phyloP scores from a whole-genome alignment of 2,888 invertebrate species.

The Athripsodes cinereus region DNA sequence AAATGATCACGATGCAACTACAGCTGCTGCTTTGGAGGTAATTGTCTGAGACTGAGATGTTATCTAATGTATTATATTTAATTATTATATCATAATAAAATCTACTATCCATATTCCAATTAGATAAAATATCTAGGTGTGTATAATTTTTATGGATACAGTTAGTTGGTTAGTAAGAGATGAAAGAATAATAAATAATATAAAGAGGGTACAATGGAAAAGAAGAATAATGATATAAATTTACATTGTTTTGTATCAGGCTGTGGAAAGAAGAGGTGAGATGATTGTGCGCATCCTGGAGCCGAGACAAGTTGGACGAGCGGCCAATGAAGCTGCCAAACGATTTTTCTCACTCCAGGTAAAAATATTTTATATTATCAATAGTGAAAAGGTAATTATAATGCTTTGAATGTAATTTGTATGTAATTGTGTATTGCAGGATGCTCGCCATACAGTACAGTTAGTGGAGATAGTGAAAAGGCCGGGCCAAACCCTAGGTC shows the following conservation, averaged over 20 bases:
- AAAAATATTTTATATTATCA: conserved; percentile 25
- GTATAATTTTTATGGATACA: no score
- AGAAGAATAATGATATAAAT: not conserved
- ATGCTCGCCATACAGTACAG: conserved; percentile 72
- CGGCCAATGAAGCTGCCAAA: conserved; percentile 81
- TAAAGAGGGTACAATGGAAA: no score
- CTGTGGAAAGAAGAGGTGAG: conserved; percentile 88
- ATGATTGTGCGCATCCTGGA: conserved; percentile 92
- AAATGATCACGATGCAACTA: conserved; percentile 90
- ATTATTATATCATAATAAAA: no score
- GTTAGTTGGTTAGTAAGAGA: no score
- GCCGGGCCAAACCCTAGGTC: conserved; percentile 95
- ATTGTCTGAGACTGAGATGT: no score
- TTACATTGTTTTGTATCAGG: conserved; percentile 39
- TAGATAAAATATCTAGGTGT: no score
- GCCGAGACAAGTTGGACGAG: conserved; percentile 78
- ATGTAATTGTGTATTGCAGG: conserved; percentile 40
- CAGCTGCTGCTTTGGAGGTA: conserved; percentile 85
- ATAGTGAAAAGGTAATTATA: no score
- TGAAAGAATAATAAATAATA: no score
- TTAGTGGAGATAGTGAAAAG: conserved; percentile 98
- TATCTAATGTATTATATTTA: no score
- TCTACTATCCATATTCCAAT: no score
- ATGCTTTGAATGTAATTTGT: no score
- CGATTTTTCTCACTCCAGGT: conserved; percentile 78